Percentiles rank a stretch among this genome's conserved stretches.
Evolutionary conservation across 2,113 vertebrate species (phyloP).

Genomic region (Zingel zingel): DNA sequence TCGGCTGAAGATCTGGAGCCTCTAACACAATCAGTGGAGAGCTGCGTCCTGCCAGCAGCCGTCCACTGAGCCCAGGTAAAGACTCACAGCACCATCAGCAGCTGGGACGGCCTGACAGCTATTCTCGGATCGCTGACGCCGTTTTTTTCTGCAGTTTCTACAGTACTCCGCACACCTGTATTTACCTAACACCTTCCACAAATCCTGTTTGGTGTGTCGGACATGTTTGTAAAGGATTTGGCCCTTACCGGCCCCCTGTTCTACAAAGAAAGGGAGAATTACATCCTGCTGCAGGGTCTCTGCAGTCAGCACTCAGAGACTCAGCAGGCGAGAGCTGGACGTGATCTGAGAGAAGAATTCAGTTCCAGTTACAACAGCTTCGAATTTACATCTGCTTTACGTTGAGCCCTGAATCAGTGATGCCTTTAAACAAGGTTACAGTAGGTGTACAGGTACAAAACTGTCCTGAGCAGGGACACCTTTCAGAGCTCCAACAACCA

Average conservation of each 20-base stretch:
- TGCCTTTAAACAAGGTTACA: not conserved
- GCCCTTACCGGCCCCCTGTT: constrained; percentile 35
- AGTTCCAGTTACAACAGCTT: not conserved
- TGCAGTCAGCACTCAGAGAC: constrained; percentile 63
- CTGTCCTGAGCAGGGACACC: too few relatives aligned
- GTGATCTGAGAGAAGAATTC: constrained; percentile 2
- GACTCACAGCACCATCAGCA: constrained; percentile 42
- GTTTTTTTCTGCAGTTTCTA: constrained; percentile 23
- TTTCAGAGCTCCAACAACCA: too few relatives aligned
- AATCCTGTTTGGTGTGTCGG: constrained; percentile 61
- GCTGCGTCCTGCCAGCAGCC: constrained; percentile 36
- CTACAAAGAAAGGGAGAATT: constrained; percentile 48
- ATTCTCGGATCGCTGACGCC: constrained; percentile 40
- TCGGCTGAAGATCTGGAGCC: constrained; percentile 50
- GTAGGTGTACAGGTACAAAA: too few relatives aligned
- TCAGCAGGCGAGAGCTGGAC: constrained; percentile 16
- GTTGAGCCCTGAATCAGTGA: not conserved
- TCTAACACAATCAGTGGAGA: constrained; percentile 56
- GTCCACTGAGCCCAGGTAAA: constrained; percentile 53
- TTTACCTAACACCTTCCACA: constrained; percentile 47
- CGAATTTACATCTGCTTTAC: constrained; percentile 1
- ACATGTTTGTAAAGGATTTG: constrained; percentile 61
- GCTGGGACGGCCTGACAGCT: constrained; percentile 15
- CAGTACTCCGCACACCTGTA: constrained; percentile 18
- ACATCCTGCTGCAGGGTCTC: constrained; percentile 37